Base-by-base conservation (phyloP, 2,888 invertebrate genomes). In the Amiota mariae region DNA sequence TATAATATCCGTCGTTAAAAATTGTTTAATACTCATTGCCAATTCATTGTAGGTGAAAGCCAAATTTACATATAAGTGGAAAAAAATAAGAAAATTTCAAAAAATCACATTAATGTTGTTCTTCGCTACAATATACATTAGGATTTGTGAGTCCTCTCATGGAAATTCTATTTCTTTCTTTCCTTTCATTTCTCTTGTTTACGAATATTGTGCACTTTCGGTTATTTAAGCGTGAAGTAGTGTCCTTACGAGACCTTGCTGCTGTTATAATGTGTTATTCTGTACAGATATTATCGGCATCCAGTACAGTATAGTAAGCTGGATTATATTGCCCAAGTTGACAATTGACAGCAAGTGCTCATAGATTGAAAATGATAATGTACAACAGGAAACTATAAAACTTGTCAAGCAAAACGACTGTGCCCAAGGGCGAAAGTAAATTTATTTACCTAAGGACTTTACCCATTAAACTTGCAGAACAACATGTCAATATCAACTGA, bases 301-400 rank as follows among this genome's bases (percentile, higher is more conserved):
- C 36, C 6, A 36, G 4, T 6, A 6, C 36, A 36, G 36, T 15
- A 54, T 15, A 54, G 54, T 54, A 54, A 13, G 15, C 54, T 54
- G 54, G 54, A 54, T n/a, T 66, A 66, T 66, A 10, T 68, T 51
- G 54, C 67, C 51, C 67, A 68, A 68, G 54, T 13, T 24, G 36
- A 20, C 51, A 51, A 68, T 68, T 68, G 67, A 15, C 67, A 54
- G 67, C 51, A 54, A 54, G 4, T 36, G 36, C 6, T 36, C 36
- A 68, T 24, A 24, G 54, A 63, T 36, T 13, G 8, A 36, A 36
- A 6, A 36, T 36, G 36, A 36, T 36, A 36, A 36, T 36, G 36
- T 36, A 36, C 36, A 36, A 36, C 36, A 36, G 36, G 36, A 36
- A 36, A 36, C 36, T 36, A 36, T 2, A 36, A 36, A 36, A 36